Evolutionary conservation across 2,888 invertebrate species (phyloP), one percentile per base, ranked within the genome.

Genomic region (Pelosia muscerda): DNA sequence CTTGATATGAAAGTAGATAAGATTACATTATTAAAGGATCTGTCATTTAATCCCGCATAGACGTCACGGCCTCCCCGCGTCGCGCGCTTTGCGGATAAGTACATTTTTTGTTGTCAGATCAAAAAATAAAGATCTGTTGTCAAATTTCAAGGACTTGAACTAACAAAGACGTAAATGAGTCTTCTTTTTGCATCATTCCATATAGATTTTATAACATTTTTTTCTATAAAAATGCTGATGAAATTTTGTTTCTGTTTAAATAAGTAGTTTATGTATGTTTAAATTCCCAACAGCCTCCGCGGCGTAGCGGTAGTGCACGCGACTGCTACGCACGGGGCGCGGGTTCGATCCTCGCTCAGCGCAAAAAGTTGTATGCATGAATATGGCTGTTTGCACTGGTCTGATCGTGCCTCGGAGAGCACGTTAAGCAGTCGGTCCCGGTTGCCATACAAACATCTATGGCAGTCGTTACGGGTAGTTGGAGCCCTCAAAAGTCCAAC

Each of bases 1-100:
- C 23, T 38, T 22, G 22, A 49, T 23, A 64, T 42, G 26, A 42
- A 57, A 64, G 56, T 57, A 25, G 11, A 25, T 42, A 38, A 49
- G 56, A 49, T 28, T 57, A 42, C 15, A 62, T 28, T 60, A n/a
- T 25, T n/a, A 25, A 22, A 38, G 23, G 38, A 34, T 60, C 38
- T 38, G n/a, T 25, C 19, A 60, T 42, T 23, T 42, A 26, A 26
- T 2, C 15, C 15, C 26, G 19, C 9, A 49, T 9, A 34, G 49
- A 49, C n/a, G 19, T 49, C n/a, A 49, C 49, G n/a, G 15, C n/a
- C n/a, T 49, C n/a, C 49, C 49, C 49, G n/a, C 49, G n/a, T 49
- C 49, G 49, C n/a, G 19, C n/a, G 49, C 8, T 49, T n/a, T n/a
- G 49, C 49, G n/a, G n/a, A 49, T n/a, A n/a, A 9, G 49, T 19